Percentiles rank a stretch among this genome's conserved stretches.
Evolutionary conservation across 2,113 vertebrate genomes (phyloP).

Genomic region (Rhea pennata): DNA sequence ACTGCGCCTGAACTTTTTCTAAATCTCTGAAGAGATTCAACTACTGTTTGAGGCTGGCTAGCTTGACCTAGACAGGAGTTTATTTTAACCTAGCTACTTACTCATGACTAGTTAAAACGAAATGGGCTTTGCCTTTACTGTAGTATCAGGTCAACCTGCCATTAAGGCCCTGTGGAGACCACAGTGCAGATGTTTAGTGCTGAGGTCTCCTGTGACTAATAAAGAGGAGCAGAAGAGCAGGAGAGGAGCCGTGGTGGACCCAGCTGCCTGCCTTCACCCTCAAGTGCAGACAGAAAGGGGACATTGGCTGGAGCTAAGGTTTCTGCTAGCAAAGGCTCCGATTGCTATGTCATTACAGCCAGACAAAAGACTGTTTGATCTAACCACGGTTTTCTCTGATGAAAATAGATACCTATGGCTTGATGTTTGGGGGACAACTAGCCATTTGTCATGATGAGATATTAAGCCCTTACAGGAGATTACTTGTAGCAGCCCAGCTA

Average conservation of each 20-base stretch:
- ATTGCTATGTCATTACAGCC: background rate
- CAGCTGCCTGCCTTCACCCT: background rate
- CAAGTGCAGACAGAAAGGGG: background rate
- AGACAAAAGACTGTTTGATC: background rate
- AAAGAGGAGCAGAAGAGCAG: background rate
- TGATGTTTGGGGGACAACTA: background rate
- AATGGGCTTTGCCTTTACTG: background rate
- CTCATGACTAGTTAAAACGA: background rate
- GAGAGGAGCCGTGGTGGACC: background rate
- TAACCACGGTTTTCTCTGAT: background rate
- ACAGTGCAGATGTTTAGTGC: background rate
- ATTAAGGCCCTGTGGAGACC: background rate
- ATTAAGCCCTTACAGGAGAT: background rate
- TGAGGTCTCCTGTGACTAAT: background rate
- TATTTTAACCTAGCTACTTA: background rate
- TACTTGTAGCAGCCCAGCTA: background rate
- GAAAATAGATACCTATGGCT: background rate
- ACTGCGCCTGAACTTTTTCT: background rate
- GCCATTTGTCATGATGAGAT: background rate
- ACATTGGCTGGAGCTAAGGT: background rate
- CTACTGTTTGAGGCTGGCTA: background rate
- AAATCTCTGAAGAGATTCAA: background rate
- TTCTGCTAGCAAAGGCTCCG: background rate
- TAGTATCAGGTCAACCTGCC: background rate
- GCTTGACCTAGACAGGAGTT: background rate